Conservation (phyloP, 2,113 vertebrate genomes). For the Baryphthengus martii region DNA sequence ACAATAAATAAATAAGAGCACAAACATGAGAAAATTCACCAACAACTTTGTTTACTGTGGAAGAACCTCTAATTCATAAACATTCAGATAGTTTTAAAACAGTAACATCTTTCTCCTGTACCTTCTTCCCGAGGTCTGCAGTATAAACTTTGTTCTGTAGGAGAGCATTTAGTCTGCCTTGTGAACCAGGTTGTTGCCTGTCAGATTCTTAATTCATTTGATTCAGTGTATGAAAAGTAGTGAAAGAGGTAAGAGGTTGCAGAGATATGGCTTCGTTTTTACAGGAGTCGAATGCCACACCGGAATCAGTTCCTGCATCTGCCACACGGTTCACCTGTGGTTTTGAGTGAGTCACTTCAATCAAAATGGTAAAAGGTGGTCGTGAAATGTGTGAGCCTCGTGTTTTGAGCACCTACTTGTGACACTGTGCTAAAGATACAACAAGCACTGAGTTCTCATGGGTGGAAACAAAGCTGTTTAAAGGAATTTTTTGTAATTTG, state of each 20-base stretch:
- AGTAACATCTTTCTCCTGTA: not conserved
- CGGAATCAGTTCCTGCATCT: not conserved
- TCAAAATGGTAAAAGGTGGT: not conserved
- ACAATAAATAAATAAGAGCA: not conserved
- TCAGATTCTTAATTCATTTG: not conserved
- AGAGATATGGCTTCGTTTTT: not conserved
- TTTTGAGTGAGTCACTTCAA: not conserved
- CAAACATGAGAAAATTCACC: not conserved
- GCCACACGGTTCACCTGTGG: not conserved
- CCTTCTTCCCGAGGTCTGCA: not conserved
- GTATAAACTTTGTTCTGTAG: not conserved
- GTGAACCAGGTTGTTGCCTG: not conserved
- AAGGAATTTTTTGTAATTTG: not conserved
- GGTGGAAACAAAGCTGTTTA: not conserved
- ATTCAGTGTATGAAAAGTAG: not conserved
- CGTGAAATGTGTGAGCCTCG: not conserved
- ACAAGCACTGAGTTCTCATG: not conserved
- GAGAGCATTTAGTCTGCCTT: not conserved
- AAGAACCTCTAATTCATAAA: not conserved
- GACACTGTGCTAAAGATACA: fast-evolving
- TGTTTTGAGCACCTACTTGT: not conserved
- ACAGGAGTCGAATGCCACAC: not conserved
- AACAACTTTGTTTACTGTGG: not conserved
- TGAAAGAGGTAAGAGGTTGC: not conserved
- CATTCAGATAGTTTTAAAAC: not conserved